These are phyloP conservation scores for Erpornis zantholeuca DNA, from an alignment of 2,113 vertebrate genomes.

Conservation along the genomic window DNA sequence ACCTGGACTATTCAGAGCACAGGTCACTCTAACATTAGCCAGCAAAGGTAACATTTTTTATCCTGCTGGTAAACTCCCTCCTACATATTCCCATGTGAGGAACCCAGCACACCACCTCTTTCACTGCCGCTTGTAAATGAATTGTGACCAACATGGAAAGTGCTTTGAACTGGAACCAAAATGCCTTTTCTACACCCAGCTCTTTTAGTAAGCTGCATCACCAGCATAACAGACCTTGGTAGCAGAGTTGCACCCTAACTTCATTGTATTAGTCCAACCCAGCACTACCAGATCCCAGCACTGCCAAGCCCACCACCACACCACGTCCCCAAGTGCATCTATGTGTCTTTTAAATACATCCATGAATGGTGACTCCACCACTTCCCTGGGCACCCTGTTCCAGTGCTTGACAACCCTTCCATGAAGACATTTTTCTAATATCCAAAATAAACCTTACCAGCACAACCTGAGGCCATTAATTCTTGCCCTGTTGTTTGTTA, in stretches of 20 bases:
- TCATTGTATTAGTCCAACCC: neutral
- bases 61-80: neutral
- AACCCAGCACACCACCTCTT: neutral
- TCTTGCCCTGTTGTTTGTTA: neutral
- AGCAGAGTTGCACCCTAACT: neutral
- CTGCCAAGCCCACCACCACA: neutral
- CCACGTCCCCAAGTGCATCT: neutral
- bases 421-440: neutral
- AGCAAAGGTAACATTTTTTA: neutral
- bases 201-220: neutral
- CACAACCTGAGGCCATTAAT: neutral
- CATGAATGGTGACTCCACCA: neutral
- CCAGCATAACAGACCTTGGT: neutral
- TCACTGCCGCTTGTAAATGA: fast-evolving
- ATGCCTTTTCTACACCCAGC: neutral
- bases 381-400: neutral
- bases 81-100: fast-evolving
- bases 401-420: neutral
- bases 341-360: fast-evolving
- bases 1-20: neutral
- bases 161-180: neutral
- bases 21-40: neutral
- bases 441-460: neutral
- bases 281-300: neutral
- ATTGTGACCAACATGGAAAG: fast-evolving